Conservation (phyloP, 2,797 vertebrate species). For the Notoglanidium macrostoma region DNA sequence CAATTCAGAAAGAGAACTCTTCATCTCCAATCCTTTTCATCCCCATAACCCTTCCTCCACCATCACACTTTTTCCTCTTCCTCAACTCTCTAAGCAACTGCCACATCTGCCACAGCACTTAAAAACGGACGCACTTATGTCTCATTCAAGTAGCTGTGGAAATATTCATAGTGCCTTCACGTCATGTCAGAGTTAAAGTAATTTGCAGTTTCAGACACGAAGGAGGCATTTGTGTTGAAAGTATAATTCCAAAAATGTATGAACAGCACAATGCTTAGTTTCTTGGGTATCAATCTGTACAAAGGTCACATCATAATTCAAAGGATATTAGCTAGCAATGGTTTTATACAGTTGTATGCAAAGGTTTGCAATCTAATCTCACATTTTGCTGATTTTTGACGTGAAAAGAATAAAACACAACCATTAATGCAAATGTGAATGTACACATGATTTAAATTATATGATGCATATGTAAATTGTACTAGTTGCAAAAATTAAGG, state of each 20-base stretch:
- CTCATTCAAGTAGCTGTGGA: background rate
- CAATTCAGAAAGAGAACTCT: conserved; percentile 46
- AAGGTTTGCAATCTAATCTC: background rate
- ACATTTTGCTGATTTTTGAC: background rate
- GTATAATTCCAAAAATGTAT: background rate
- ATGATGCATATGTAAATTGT: background rate
- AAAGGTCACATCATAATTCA: background rate
- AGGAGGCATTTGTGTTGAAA: background rate
- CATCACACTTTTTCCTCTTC: conserved; percentile 1
- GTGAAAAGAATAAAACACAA: background rate
- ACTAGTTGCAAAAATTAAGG: background rate
- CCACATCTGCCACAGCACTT: background rate
- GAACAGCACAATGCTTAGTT: background rate
- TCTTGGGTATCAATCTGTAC: background rate
- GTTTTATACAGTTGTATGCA: background rate
- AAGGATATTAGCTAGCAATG: background rate
- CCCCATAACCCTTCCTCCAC: background rate
- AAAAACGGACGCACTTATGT: background rate
- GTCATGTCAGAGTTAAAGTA: background rate
- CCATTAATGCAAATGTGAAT: background rate
- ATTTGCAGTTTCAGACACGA: background rate
- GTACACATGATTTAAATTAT: background rate
- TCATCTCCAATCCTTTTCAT: conserved; percentile 27
- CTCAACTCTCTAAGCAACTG: background rate
- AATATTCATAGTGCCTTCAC: background rate